phyloP scores from a whole-genome alignment of 2,888 invertebrate genomes.

The Gastracanthus pulcherrimus region DNA sequence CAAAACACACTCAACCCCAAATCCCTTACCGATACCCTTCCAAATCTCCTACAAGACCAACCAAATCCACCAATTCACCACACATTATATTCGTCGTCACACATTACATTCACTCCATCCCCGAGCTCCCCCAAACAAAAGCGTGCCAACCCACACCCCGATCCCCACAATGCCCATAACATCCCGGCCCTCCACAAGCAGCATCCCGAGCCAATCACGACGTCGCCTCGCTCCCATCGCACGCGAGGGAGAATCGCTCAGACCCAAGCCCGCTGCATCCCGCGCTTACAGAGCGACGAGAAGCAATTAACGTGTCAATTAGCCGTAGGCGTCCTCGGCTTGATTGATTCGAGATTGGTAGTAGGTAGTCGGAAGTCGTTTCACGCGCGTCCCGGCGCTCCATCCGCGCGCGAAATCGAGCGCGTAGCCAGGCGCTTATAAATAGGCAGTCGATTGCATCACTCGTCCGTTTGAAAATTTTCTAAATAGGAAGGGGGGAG shows the following conservation, averaged over 20 bases:
- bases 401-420: slow-evolving; percentile 30
- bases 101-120: neutral
- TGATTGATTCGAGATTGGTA: slow-evolving; percentile 68
- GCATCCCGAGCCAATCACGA: neutral
- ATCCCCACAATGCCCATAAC: neutral
- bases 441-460: slow-evolving; percentile 1
- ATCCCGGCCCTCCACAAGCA: neutral
- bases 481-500: neutral
- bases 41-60: too few species aligned
- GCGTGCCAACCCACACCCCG: neutral
- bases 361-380: slow-evolving; percentile 36
- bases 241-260: neutral
- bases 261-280: too few species aligned
- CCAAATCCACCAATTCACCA: neutral
- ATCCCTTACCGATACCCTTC: too few species aligned
- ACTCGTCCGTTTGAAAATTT: neutral
- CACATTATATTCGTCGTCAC: neutral
- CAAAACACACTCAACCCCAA: too few species aligned
- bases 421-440: neutral
- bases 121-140: neutral
- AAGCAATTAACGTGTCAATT: slow-evolving; percentile 70
- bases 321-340: slow-evolving; percentile 62
- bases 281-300: slow-evolving; percentile 27
- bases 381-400: neutral
- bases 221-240: too few species aligned